phyloP scores from a whole-genome alignment of 1,140 invertebrate species.

The Saccostrea echinata region DNA sequence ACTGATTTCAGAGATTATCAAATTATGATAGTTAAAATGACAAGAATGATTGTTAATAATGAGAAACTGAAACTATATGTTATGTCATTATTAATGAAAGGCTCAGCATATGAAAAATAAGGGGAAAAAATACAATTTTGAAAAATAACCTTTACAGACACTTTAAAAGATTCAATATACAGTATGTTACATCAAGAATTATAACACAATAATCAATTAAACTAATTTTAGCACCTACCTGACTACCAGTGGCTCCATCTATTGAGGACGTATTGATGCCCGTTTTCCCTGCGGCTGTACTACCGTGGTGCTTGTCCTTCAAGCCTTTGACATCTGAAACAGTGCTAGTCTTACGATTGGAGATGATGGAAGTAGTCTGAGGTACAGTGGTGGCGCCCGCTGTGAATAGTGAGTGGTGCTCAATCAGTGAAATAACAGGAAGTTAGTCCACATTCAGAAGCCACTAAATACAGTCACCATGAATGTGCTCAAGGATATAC shows the following conservation, averaged over 20 bases:
- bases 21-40: not conserved
- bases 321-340: constrained; percentile 73
- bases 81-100: not conserved
- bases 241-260: constrained; percentile 75
- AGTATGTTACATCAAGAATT: not conserved
- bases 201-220: no score
- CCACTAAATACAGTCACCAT: no score
- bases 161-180: not conserved
- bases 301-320: constrained; percentile 71
- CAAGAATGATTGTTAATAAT: constrained; percentile 9
- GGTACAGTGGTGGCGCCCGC: constrained; percentile 62
- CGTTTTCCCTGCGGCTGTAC: constrained; percentile 68
- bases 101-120: no score
- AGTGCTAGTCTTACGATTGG: constrained; percentile 76
- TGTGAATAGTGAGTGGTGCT: constrained; percentile 44
- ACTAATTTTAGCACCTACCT: constrained; percentile 63
- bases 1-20: no score
- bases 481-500: no score
- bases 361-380: constrained; percentile 70
- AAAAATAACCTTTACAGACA: not conserved
- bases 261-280: constrained; percentile 70
- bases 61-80: not conserved
- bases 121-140: not conserved
- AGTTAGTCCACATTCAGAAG: no score
- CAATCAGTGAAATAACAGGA: not conserved